phyloP scores from a whole-genome alignment of 2,113 vertebrate species.

The Connochaetes taurinus region DNA sequence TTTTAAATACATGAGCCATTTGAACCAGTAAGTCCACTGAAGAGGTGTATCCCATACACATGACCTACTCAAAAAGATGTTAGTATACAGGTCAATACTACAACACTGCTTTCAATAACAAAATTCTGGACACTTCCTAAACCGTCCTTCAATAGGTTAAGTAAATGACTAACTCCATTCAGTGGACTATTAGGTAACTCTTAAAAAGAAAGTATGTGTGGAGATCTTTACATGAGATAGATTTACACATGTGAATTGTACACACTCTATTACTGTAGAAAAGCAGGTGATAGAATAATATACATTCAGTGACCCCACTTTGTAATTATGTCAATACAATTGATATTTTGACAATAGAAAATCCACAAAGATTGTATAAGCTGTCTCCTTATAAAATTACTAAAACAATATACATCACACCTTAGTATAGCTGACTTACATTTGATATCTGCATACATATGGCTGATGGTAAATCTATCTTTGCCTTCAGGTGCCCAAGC shows the following conservation, averaged over 20 bases:
- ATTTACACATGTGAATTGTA: neutral
- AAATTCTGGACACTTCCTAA: neutral
- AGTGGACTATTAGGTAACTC: neutral
- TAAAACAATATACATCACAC: neutral
- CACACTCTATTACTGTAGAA: neutral
- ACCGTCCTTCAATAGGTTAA: neutral
- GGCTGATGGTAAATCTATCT: conserved; percentile 96
- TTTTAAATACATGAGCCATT: neutral
- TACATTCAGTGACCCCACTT: neutral
- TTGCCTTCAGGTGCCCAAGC: conserved; percentile 98
- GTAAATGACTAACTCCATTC: neutral
- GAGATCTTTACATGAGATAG: neutral
- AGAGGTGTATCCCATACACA: neutral
- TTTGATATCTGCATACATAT: conserved; percentile 96
- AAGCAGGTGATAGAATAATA: neutral
- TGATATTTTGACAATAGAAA: neutral
- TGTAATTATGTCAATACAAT: neutral
- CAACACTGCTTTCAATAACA: neutral
- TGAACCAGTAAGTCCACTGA: neutral
- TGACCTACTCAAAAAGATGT: neutral
- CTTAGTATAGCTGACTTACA: conserved; percentile 84
- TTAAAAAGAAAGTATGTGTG: neutral
- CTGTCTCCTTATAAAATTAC: neutral
- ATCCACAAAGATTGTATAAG: neutral
- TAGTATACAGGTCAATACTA: neutral